Evolutionary conservation across 2,113 vertebrate species (phyloP).

Genomic region (Solea solea): DNA sequence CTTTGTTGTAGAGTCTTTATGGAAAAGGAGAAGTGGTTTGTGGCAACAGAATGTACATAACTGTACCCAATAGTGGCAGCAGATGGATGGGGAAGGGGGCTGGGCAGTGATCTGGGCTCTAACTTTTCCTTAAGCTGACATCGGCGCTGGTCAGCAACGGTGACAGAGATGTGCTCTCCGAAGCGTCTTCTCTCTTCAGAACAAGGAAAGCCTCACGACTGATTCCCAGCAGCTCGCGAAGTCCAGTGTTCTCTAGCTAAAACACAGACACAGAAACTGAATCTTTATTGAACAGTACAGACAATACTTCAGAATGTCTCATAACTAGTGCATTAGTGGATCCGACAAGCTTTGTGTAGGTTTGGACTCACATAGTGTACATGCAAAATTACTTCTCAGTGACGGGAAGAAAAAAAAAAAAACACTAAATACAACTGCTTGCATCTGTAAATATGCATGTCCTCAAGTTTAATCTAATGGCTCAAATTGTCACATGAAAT

Average conservation of each 20-base stretch:
- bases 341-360: no score
- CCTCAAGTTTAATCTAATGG: no score
- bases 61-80: slow-evolving; percentile 38
- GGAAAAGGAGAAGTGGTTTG: slow-evolving; percentile 12
- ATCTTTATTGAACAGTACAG: no score
- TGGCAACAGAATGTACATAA: slow-evolving; percentile 35
- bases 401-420: no score
- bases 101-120: slow-evolving; percentile 29
- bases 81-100: neutral
- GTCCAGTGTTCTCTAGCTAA: slow-evolving; percentile 91
- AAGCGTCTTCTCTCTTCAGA: slow-evolving; percentile 88
- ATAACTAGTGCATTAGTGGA: no score
- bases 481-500: no score
- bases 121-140: slow-evolving; percentile 91
- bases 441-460: no score
- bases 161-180: slow-evolving; percentile 89
- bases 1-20: slow-evolving; percentile 2
- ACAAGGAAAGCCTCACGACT: slow-evolving; percentile 94
- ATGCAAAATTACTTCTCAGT: no score
- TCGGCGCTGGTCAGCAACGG: slow-evolving; percentile 88
- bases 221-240: slow-evolving; percentile 95
- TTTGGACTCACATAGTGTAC: no score
- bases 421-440: no score
- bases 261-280: neutral
- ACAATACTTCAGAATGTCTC: no score